phyloP scores from a whole-genome alignment of 2,888 invertebrate species.

The Argyra leucocephala region DNA sequence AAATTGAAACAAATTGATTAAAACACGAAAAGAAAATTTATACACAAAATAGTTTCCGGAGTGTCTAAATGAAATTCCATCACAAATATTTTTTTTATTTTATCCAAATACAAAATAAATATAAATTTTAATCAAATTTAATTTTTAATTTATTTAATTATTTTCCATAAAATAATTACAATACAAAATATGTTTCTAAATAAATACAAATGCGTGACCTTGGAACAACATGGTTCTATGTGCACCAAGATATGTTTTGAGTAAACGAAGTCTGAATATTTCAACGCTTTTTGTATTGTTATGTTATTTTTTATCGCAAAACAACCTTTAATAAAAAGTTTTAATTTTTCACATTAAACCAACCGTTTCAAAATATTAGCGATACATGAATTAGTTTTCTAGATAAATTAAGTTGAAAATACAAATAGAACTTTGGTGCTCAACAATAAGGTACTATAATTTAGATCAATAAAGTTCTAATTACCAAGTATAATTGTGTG shows the following conservation, averaged over 20 bases:
- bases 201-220: too few species aligned
- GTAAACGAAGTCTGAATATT: background rate
- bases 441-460: background rate
- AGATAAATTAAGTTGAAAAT: background rate
- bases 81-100: too few species aligned
- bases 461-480: conserved; percentile 6
- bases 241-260: background rate
- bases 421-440: conserved; percentile 2
- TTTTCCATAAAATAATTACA: too few species aligned
- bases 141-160: too few species aligned
- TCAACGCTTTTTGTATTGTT: background rate
- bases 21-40: too few species aligned
- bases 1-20: too few species aligned
- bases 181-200: too few species aligned
- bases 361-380: conserved; percentile 1
- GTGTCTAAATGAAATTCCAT: too few species aligned
- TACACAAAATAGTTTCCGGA: too few species aligned
- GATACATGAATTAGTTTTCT: background rate
- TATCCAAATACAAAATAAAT: too few species aligned
- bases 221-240: conserved; percentile 7
- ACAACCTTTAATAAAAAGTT: background rate
- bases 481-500: background rate
- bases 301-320: background rate
- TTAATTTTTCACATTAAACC: background rate
- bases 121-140: too few species aligned